A percentile compares a stretch with the other conserved stretches of the same genome.
Conservation (phyloP, 2,113 vertebrate species). For the Pimephales promelas region DNA sequence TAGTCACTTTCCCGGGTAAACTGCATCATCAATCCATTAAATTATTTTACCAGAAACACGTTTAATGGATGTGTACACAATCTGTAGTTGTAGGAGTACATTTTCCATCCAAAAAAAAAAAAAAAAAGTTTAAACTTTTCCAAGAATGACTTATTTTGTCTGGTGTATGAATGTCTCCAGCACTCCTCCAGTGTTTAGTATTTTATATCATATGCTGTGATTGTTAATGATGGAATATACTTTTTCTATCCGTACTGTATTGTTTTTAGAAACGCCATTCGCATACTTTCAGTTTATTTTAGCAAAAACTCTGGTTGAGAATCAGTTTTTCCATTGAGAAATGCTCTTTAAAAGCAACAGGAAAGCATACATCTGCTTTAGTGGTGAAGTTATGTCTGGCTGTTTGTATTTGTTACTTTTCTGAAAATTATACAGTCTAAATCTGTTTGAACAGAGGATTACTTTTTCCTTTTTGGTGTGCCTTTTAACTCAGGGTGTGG, state of each 20-base stretch:
- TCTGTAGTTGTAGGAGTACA: not conserved
- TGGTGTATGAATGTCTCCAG: not conserved
- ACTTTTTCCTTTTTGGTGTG: not conserved
- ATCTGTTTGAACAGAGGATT: not conserved
- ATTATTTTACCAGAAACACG: not conserved
- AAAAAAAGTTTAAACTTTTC: not conserved
- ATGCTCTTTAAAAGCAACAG: not conserved
- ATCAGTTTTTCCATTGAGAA: not conserved
- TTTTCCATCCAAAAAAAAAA: not conserved
- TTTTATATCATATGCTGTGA: not conserved
- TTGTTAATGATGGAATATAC: not conserved
- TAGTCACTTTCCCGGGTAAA: not conserved
- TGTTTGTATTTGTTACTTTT: not conserved
- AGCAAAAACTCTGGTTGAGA: not conserved
- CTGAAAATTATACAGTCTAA: not conserved
- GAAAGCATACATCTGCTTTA: not conserved
- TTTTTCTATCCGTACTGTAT: not conserved
- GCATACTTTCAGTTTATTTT: not conserved
- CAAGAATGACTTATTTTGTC: not conserved
- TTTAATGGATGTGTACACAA: not conserved
- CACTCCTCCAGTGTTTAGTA: not conserved
- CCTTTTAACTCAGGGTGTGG: constrained; percentile 1
- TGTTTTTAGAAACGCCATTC: not conserved
- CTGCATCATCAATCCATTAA: not conserved
- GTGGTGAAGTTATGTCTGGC: not conserved